Percentiles rank a stretch among this genome's conserved stretches.
Conservation (phyloP, 1,140 invertebrate genomes). For the Drosophila melanica region DNA sequence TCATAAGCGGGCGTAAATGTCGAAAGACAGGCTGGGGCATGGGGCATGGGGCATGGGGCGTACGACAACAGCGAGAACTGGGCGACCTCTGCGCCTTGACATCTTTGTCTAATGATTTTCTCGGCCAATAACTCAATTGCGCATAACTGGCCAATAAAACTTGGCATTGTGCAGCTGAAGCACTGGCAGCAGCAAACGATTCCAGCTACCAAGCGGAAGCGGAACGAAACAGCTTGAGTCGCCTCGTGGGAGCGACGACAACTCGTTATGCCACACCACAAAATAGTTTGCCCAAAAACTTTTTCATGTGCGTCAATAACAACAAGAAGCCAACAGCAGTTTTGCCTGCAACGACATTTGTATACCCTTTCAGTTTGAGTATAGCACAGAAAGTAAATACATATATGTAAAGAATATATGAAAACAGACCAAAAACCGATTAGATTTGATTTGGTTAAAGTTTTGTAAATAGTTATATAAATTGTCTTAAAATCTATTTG, state of each 20-base stretch:
- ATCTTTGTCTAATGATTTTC: slow-evolving; percentile 9
- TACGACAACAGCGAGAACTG: background rate
- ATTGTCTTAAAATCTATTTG: too few species aligned
- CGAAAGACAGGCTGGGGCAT: background rate
- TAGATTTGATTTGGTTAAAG: too few species aligned
- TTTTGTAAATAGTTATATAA: too few species aligned
- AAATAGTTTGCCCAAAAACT: slow-evolving; percentile 46
- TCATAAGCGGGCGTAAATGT: slow-evolving; percentile 10
- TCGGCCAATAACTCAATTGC: slow-evolving; percentile 24
- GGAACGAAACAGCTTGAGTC: background rate
- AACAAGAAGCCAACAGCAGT: slow-evolving; percentile 9
- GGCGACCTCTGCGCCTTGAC: slow-evolving; percentile 20
- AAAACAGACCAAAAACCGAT: too few species aligned
- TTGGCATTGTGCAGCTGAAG: slow-evolving; percentile 9
- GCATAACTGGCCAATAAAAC: slow-evolving; percentile 31
- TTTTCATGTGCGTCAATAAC: slow-evolving; percentile 44
- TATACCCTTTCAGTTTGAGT: slow-evolving; percentile 6
- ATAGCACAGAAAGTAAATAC: too few species aligned
- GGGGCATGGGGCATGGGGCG: background rate
- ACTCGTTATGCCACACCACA: slow-evolving; percentile 31
- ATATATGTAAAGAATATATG: too few species aligned
- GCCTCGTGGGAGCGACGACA: slow-evolving; percentile 35
- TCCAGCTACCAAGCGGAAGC: slow-evolving; percentile 15
- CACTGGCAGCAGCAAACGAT: background rate
- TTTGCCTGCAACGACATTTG: background rate